Percentiles rank a stretch among this genome's conserved stretches.
These are phyloP conservation scores for Cyanistes caeruleus DNA, from an alignment of 2,113 vertebrate genomes.

Conservation along the genomic window DNA sequence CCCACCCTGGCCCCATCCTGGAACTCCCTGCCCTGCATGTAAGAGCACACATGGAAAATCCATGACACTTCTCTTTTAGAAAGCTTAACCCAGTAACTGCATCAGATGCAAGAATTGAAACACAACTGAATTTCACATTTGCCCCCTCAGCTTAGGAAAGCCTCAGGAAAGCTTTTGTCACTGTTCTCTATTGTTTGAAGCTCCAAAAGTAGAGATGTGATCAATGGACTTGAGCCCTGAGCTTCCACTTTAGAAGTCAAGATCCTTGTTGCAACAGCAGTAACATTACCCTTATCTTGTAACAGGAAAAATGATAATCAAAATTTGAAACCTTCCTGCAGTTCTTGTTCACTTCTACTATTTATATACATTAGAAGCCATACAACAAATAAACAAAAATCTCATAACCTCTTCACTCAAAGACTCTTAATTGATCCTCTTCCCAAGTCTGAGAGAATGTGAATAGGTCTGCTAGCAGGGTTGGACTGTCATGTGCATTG, in stretches of 20 bases:
- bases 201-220: neutral
- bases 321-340: neutral
- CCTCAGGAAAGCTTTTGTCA: neutral
- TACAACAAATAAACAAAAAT: neutral
- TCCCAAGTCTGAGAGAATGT: neutral
- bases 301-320: neutral
- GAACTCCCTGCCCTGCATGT: neutral
- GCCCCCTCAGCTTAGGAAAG: neutral
- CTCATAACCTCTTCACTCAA: accelerated
- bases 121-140: accelerated
- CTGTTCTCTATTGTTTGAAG: neutral
- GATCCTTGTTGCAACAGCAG: accelerated
- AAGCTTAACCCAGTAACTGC: neutral
- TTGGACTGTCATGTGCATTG: accelerated
- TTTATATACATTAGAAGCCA: neutral
- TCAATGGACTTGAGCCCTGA: neutral
- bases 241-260: neutral
- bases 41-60: neutral
- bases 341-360: neutral
- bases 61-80: neutral
- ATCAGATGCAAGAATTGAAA: constrained; percentile 6
- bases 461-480: neutral
- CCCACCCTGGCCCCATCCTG: neutral
- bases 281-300: neutral
- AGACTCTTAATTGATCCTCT: neutral